Evolutionary conservation across 2,888 invertebrate species (phyloP).

Genomic region (Idaea aversata): DNA sequence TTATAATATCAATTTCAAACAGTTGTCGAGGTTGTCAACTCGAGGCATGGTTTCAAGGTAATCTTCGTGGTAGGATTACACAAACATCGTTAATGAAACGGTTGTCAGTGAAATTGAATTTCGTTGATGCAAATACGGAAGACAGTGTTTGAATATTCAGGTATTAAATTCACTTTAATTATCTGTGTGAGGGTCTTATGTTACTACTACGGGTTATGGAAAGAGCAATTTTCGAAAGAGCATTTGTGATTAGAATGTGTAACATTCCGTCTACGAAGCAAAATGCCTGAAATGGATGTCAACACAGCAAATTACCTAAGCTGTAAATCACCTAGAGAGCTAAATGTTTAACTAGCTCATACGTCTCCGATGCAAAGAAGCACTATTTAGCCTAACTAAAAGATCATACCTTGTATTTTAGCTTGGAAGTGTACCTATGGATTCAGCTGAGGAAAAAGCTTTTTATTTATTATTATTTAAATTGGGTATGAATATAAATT

Average conservation of each 20-base stretch:
- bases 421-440: no score
- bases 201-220: neutral
- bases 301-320: no score
- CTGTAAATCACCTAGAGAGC: neutral
- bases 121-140: neutral
- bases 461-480: no score
- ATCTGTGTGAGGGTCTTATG: neutral
- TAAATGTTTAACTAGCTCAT: constrained; percentile 5
- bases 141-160: neutral
- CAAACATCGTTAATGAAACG: neutral
- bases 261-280: no score
- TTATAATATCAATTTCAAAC: neutral
- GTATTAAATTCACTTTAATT: neutral
- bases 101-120: neutral
- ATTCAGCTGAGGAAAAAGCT: no score
- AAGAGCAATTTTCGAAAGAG: neutral
- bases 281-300: no score
- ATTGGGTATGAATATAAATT: no score
- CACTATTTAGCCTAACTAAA: no score
- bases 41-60: neutral
- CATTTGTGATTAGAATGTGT: no score
- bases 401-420: no score
- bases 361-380: no score
- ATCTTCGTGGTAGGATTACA: neutral
- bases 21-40: neutral